Evolutionary conservation across 1,140 invertebrate genomes (phyloP).

Genomic region (Mactra quadrangularis): DNA sequence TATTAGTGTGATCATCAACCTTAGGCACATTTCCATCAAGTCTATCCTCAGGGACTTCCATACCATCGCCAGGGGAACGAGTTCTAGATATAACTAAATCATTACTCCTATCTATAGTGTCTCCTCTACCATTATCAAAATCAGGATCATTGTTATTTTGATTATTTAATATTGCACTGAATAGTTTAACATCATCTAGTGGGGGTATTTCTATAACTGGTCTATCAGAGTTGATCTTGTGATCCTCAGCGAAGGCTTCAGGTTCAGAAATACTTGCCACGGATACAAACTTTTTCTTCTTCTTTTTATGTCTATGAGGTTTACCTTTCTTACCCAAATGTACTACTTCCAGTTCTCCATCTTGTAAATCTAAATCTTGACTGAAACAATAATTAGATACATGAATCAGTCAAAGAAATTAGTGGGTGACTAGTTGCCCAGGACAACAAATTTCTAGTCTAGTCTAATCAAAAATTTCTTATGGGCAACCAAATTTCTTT

Average conservation of each 20-base stretch:
- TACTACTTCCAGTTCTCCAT: constrained; percentile 26
- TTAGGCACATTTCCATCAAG: constrained; percentile 7
- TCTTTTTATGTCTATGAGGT: constrained; percentile 39
- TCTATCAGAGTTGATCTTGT: not conserved
- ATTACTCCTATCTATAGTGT: not conserved
- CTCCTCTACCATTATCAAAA: not conserved
- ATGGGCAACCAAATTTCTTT: no score
- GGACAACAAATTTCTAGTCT: no score
- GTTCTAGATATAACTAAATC: not conserved
- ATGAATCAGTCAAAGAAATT: no score
- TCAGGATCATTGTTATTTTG: constrained; percentile 48
- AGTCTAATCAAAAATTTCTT: no score
- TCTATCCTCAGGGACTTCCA: constrained; percentile 9
- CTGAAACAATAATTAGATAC: constrained; percentile 5
- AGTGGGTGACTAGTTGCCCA: no score
- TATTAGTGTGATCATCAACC: not conserved
- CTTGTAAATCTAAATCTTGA: constrained; percentile 18
- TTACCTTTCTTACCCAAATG: constrained; percentile 47
- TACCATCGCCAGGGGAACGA: constrained; percentile 36
- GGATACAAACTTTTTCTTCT: constrained; percentile 38
- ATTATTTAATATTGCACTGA: constrained; percentile 48
- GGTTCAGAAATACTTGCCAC: constrained; percentile 32
- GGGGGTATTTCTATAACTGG: constrained; percentile 50
- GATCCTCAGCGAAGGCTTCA: constrained; percentile 1
- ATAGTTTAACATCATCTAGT: constrained; percentile 41